Evolutionary conservation across 2,113 vertebrate species (phyloP).

Genomic region (Alaudala cheleensis): DNA sequence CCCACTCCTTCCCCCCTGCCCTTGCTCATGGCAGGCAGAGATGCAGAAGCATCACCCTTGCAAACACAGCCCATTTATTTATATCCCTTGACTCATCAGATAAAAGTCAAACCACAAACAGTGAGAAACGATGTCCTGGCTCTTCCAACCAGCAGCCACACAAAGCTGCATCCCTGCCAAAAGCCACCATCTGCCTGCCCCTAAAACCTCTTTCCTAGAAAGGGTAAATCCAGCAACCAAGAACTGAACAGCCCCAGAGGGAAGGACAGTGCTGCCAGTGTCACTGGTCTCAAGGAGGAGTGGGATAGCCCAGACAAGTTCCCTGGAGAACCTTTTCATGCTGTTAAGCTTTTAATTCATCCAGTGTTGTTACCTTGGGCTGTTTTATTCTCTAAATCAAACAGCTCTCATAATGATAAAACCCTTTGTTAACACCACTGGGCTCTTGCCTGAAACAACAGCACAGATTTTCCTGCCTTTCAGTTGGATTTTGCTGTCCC

Average conservation of each 20-base stretch:
- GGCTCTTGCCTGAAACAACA: conserved; percentile 59
- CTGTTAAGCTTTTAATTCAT: conserved; percentile 74
- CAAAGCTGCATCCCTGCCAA: background rate
- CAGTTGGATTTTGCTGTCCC: conserved; percentile 8
- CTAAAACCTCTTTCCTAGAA: background rate
- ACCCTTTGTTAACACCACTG: background rate
- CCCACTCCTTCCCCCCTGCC: background rate
- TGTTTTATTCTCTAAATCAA: background rate
- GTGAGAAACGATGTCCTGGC: background rate
- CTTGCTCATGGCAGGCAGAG: background rate
- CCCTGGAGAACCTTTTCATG: conserved; percentile 46
- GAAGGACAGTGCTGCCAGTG: background rate
- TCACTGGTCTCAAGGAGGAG: background rate
- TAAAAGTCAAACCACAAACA: background rate
- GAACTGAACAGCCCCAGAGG: accelerated
- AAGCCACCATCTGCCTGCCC: background rate
- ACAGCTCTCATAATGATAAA: background rate
- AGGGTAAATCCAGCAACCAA: background rate
- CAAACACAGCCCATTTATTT: background rate
- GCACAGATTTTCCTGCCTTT: background rate
- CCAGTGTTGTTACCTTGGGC: conserved; percentile 61
- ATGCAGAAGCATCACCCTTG: background rate
- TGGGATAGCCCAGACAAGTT: conserved; percentile 10
- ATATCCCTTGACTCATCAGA: background rate
- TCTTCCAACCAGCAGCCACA: background rate